Conservation (phyloP, 2,888 invertebrate species). For the Chrysolina americana region DNA sequence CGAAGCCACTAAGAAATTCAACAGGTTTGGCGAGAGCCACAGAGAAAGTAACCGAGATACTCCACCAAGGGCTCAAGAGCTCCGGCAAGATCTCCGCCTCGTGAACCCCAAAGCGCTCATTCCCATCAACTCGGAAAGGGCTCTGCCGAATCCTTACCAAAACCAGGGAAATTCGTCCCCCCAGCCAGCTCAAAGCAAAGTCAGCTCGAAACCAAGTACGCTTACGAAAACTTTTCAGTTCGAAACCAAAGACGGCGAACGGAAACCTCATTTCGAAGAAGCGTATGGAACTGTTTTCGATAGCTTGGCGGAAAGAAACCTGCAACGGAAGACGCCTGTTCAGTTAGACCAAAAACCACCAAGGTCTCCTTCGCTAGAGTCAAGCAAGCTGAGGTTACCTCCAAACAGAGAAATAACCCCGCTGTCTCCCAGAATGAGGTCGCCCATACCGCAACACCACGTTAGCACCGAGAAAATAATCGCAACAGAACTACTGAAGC, state of each 20-base stretch:
- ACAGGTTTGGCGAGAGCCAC: conserved; percentile 36
- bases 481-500: conserved; percentile 65
- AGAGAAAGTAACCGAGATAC: conserved; percentile 54
- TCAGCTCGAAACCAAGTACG: conserved; percentile 46
- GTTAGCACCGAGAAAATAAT: conserved; percentile 67
- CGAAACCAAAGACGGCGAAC: conserved; percentile 40
- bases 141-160: conserved; percentile 66
- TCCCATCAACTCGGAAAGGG: conserved; percentile 66
- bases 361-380: conserved; percentile 63
- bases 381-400: conserved; percentile 64
- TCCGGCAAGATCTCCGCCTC: conserved; percentile 62
- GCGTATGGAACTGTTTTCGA: conserved; percentile 66
- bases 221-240: conserved; percentile 23
- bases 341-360: conserved; percentile 52
- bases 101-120: conserved; percentile 67
- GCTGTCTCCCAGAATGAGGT: conserved; percentile 65
- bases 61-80: conserved; percentile 63
- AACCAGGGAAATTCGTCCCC: conserved; percentile 37
- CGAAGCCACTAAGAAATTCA: conserved; percentile 36
- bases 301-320: conserved; percentile 51
- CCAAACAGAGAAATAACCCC: conserved; percentile 65
- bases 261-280: conserved; percentile 55
- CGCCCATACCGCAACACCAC: conserved; percentile 65
- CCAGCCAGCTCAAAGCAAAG: conserved; percentile 36
- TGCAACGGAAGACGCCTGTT: conserved; percentile 26